A percentile compares a stretch with the other conserved stretches of the same genome.
phyloP scores from a whole-genome alignment of 1,140 invertebrate genomes.

The Mactra quadrangularis region DNA sequence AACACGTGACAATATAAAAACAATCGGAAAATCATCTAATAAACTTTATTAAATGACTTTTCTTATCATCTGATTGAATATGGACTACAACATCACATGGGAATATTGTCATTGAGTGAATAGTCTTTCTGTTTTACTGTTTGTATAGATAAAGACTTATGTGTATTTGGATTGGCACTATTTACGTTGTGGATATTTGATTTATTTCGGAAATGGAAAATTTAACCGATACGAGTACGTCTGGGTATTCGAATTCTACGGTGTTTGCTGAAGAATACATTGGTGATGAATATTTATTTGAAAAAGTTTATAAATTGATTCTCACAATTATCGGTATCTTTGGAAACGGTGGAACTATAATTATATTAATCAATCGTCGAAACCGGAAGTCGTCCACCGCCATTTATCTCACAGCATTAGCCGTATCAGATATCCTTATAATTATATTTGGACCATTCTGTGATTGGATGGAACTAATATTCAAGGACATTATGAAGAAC shows the following conservation, averaged over 20 bases:
- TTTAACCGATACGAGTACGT: neutral
- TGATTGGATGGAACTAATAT: conserved; percentile 59
- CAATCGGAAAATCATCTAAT: no score
- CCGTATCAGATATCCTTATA: conserved; percentile 67
- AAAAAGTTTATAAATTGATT: conserved; percentile 49
- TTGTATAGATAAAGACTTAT: no score
- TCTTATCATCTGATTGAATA: no score
- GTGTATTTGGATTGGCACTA: no score
- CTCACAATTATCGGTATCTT: conserved; percentile 60
- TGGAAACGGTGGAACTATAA: conserved; percentile 67
- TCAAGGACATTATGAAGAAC: conserved; percentile 33
- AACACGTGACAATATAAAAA: no score
- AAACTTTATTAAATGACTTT: no score
- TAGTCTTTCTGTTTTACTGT: no score
- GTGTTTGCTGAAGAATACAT: conserved; percentile 13
- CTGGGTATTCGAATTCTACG: neutral
- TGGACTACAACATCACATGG: no score
- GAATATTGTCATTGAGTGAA: no score
- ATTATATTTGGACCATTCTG: conserved; percentile 61
- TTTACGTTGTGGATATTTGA: no score
- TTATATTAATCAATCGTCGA: conserved; percentile 58
- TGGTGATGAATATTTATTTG: conserved; percentile 33
- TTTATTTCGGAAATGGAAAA: conserved; percentile 19
- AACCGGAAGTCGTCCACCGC: conserved; percentile 61
- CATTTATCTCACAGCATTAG: conserved; percentile 66